phyloP scores from a whole-genome alignment of 2,797 vertebrate genomes.

The Gallirallus australis region DNA sequence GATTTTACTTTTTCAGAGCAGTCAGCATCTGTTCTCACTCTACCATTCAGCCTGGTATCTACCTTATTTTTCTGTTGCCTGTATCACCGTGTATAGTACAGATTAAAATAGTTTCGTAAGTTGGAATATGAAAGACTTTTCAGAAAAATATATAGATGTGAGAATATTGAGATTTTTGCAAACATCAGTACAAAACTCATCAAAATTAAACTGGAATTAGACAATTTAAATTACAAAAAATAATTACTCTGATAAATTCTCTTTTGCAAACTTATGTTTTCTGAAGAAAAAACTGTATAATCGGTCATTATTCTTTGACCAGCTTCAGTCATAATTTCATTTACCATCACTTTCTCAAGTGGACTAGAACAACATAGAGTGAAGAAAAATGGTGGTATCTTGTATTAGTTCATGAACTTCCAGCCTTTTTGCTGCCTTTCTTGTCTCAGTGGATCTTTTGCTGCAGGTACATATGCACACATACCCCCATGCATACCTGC shows the following conservation, averaged over 20 bases:
- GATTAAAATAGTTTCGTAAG: neutral
- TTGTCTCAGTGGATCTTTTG: neutral
- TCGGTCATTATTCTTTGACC: neutral
- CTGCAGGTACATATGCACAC: neutral
- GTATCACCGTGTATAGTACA: neutral
- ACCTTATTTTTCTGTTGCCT: neutral
- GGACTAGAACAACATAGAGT: neutral
- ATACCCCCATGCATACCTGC: neutral
- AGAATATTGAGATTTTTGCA: neutral
- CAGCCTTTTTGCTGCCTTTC: neutral
- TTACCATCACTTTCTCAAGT: neutral
- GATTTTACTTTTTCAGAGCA: neutral
- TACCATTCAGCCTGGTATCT: rapidly evolving
- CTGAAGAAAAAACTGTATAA: neutral
- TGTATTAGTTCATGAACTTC: neutral
- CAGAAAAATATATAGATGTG: neutral
- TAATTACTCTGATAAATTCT: neutral
- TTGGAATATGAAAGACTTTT: neutral
- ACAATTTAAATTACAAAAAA: neutral
- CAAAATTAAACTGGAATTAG: neutral
- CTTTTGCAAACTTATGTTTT: neutral
- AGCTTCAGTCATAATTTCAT: neutral
- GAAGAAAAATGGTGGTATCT: neutral
- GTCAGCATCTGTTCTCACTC: neutral
- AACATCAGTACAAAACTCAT: neutral